Conservation (phyloP, 1,140 invertebrate species). For the Gonioctena quinquepunctata region DNA sequence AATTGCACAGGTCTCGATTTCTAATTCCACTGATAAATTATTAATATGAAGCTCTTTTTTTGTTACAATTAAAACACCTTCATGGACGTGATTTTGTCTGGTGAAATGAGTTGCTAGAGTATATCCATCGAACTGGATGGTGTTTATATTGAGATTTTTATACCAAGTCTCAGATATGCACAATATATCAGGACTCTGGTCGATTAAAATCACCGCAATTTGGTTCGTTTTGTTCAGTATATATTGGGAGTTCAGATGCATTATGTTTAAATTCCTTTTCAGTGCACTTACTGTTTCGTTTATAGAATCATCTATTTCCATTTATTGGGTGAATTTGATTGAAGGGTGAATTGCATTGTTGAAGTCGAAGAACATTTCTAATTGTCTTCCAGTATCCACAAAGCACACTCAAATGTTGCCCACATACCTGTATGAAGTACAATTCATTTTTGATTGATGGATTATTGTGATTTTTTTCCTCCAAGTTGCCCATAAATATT, state of each 20-base stretch:
- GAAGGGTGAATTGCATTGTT: too few species aligned
- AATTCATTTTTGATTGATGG: too few species aligned
- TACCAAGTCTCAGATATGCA: neutral
- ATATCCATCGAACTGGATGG: neutral
- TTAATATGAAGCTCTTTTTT: neutral
- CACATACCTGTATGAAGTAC: too few species aligned
- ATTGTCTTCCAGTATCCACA: too few species aligned
- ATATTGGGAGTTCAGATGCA: neutral
- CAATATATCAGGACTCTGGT: neutral
- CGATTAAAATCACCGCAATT: neutral
- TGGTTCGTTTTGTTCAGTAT: neutral
- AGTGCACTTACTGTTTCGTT: neutral
- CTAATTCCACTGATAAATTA: neutral
- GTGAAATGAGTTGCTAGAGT: constrained; percentile 2
- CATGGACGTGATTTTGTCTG: neutral
- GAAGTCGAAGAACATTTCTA: too few species aligned
- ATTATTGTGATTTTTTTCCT: too few species aligned
- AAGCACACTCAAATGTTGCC: too few species aligned
- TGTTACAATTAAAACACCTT: neutral
- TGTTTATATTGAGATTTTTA: neutral
- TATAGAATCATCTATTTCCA: too few species aligned
- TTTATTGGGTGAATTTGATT: too few species aligned
- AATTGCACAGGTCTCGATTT: neutral
- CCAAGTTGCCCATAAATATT: too few species aligned
- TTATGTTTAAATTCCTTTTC: neutral